These are phyloP conservation scores for Neofelis nebulosa DNA, from an alignment of 2,113 vertebrate species.

Conservation along the genomic window DNA sequence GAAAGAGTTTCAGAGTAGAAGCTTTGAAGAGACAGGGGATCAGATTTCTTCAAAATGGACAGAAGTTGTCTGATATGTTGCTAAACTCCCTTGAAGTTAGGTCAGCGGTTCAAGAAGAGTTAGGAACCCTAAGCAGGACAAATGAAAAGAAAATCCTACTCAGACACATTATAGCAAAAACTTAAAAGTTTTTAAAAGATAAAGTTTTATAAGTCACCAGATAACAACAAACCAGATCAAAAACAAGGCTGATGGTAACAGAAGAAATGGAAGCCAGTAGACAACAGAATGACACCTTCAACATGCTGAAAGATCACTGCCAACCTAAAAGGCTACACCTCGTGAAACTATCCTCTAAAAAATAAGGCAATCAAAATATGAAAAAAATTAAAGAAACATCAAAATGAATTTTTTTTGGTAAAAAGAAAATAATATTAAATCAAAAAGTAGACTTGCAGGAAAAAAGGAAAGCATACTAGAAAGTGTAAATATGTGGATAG, in stretches of 20 bases:
- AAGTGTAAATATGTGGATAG: neutral
- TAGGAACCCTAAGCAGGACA: neutral
- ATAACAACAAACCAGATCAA: neutral
- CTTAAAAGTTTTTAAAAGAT: neutral
- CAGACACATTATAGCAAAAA: neutral
- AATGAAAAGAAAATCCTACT: neutral
- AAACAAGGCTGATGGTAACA: neutral
- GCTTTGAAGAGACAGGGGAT: neutral
- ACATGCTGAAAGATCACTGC: neutral
- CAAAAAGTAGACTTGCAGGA: neutral
- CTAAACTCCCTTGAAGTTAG: neutral
- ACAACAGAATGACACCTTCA: neutral
- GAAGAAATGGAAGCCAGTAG: neutral
- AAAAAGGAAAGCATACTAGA: neutral
- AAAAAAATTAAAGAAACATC: neutral
- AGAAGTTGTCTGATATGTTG: neutral
- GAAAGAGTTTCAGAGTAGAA: neutral
- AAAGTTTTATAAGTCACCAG: neutral
- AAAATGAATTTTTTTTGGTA: neutral
- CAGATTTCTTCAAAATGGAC: neutral
- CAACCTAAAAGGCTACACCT: neutral
- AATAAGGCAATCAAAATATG: neutral
- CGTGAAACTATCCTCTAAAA: neutral
- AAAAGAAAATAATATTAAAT: conserved; percentile 7
- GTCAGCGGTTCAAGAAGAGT: neutral